Evolutionary conservation across 2,113 vertebrate genomes (phyloP).

Genomic region (Antechinus flavipes): DNA sequence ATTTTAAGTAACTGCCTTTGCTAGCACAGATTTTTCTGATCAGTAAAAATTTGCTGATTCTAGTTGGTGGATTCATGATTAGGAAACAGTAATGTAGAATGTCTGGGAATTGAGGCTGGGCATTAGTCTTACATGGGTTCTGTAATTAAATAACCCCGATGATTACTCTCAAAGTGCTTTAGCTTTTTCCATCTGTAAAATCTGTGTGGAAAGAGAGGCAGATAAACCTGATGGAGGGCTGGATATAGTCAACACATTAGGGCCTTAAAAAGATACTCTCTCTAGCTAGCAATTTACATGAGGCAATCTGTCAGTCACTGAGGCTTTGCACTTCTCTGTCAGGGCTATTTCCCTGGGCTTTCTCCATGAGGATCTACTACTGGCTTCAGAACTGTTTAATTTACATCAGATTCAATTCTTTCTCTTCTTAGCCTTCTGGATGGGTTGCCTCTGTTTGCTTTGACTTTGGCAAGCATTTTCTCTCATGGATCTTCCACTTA

Average conservation of each 20-base stretch:
- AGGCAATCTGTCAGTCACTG: neutral
- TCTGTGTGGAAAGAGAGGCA: neutral
- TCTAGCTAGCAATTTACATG: neutral
- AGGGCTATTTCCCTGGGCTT: neutral
- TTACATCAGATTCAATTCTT: neutral
- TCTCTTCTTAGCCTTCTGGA: neutral
- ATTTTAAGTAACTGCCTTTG: neutral
- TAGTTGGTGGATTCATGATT: neutral
- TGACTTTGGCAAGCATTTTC: neutral
- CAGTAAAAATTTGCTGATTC: neutral
- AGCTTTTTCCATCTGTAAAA: neutral
- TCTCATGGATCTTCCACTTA: neutral
- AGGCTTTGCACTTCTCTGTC: neutral
- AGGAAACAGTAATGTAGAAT: neutral
- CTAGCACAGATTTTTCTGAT: neutral
- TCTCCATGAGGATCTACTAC: neutral
- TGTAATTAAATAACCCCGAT: neutral
- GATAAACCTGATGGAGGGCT: neutral
- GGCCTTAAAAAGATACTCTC: neutral
- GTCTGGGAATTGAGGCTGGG: neutral
- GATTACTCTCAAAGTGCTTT: neutral
- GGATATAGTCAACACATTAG: neutral
- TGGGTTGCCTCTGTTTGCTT: neutral
- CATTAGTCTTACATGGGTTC: neutral
- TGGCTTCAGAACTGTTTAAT: neutral